Base-by-base conservation (phyloP, 30 jellyfish, hydroid and myxozoan species). In the Aurelia aurita region DNA sequence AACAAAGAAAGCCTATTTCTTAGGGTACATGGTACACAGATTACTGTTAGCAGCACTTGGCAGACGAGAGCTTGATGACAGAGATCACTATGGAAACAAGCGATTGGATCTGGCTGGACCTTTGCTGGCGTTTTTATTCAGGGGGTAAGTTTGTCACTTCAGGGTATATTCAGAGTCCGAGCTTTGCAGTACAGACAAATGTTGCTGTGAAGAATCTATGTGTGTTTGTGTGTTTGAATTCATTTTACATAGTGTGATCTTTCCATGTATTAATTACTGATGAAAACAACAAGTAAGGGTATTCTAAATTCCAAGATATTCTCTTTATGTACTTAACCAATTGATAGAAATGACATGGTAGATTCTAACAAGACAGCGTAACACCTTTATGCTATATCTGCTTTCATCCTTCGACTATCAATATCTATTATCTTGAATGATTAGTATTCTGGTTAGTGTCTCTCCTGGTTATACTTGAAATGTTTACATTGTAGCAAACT, bases 61-160 rank as follows among this genome's bases (percentile, higher is more conserved):
- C 3, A 73, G 99, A 51, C 85, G 98, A 28, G 98, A 90, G 43
- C 96, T 96, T 15, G 99, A 96, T 84, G 98, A 96, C 90, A 97
- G 99, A 72, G 99, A 96, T 91, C 99, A 96, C 92, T 96, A 96
- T 91, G 98, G 98, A 21, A 96, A 96, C 85, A 96, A 96, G 68
- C 73, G 99, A 25, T 77, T 96, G 34, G 99, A 96, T 85, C 91
- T 96, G 7, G 99, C 99, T 32, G 99, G 99, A 4, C 99, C 99
- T 8, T 58, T 96, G 61, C 86, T 96, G 44, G 98, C 99, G 5
- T 91, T 91, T 54, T 92, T 96, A 5, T 96, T 96, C 72, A 91
- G 99, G 47, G 98, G 98, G 99, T 95, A 69, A 79, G 91, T 3
- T 47, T 9, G 16, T 9, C 51, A 39, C 2, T 39, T 4, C n/a